A percentile compares a stretch with the other conserved stretches of the same genome.
These are phyloP conservation scores for Macroramphosus scolopax DNA, from an alignment of 2,797 vertebrate species.

Conservation along the genomic window DNA sequence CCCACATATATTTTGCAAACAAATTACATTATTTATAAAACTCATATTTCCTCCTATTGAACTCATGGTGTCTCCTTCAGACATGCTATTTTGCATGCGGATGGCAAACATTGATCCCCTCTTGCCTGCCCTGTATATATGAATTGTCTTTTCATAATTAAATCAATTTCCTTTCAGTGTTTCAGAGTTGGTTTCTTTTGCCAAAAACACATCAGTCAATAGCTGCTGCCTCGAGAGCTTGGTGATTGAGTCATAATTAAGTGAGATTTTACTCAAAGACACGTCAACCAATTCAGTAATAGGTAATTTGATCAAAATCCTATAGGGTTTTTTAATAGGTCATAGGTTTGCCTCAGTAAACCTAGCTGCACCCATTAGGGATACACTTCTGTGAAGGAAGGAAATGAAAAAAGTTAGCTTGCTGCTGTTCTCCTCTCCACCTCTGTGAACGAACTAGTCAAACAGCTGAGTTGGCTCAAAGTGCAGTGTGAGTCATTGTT, in stretches of 20 bases:
- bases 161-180: conserved; percentile 68
- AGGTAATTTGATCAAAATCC: conserved; percentile 22
- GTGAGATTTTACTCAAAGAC: conserved; percentile 32
- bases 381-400: too few relatives aligned
- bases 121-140: conserved; percentile 44
- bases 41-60: conserved; percentile 9
- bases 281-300: conserved; percentile 3
- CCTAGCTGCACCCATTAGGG: background rate
- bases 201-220: conserved; percentile 47
- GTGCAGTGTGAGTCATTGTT: conserved; percentile 35
- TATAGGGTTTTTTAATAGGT: conserved; percentile 1
- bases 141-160: conserved; percentile 62
- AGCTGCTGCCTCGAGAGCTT: conserved; percentile 22
- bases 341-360: background rate
- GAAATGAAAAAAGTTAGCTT: background rate
- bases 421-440: conserved; percentile 38
- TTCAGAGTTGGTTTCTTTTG: conserved; percentile 20
- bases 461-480: conserved; percentile 44
- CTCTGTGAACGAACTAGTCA: conserved; percentile 24
- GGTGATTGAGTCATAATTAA: conserved; percentile 29
- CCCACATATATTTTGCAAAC: background rate
- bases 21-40: conserved; percentile 21
- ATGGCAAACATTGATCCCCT: conserved; percentile 56
- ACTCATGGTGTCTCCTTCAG: conserved; percentile 18
- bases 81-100: conserved; percentile 31